A percentile compares a stretch with the other conserved stretches of the same genome.
Conservation (phyloP, 2,888 invertebrate genomes). For the Drosophila neonasuta region DNA sequence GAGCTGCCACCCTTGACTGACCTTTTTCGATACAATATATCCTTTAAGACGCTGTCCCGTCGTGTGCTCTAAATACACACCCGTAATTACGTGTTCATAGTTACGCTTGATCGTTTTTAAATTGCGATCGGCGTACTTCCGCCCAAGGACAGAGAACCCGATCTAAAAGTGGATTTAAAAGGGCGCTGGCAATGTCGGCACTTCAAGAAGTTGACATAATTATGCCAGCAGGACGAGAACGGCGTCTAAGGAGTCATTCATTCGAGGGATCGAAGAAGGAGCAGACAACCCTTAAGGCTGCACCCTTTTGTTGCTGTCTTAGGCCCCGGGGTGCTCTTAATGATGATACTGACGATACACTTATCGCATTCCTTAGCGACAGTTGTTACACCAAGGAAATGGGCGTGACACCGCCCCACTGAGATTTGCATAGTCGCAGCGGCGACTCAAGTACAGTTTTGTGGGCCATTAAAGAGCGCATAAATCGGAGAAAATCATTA, state of each 20-base stretch:
- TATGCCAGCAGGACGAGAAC: conserved; percentile 57
- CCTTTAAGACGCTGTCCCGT: conserved; percentile 48
- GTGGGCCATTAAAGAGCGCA: conserved; percentile 48
- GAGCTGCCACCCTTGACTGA: conserved; percentile 16
- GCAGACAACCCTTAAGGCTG: conserved; percentile 49
- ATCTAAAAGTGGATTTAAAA: conserved; percentile 35
- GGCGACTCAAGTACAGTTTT: conserved; percentile 57
- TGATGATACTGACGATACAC: conserved; percentile 33
- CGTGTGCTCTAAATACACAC: conserved; percentile 56
- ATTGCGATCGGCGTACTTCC: conserved; percentile 70
- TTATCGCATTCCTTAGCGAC: conserved; percentile 52
- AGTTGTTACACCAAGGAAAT: conserved; percentile 60
- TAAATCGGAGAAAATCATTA: conserved; percentile 65
- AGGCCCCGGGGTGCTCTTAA: conserved; percentile 36
- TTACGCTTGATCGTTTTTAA: conserved; percentile 76
- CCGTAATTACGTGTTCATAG: conserved; percentile 67
- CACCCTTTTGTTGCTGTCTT: conserved; percentile 26
- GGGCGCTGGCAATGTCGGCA: conserved; percentile 51
- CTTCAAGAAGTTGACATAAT: conserved; percentile 77
- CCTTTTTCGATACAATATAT: conserved; percentile 25
- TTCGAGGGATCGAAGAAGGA: neutral
- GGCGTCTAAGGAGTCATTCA: conserved; percentile 43
- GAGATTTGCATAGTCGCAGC: conserved; percentile 48
- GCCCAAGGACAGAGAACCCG: conserved; percentile 37
- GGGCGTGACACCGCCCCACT: conserved; percentile 47